Evolutionary conservation across 2,888 invertebrate species (phyloP).

Genomic region (Bembecia ichneumoniformis): DNA sequence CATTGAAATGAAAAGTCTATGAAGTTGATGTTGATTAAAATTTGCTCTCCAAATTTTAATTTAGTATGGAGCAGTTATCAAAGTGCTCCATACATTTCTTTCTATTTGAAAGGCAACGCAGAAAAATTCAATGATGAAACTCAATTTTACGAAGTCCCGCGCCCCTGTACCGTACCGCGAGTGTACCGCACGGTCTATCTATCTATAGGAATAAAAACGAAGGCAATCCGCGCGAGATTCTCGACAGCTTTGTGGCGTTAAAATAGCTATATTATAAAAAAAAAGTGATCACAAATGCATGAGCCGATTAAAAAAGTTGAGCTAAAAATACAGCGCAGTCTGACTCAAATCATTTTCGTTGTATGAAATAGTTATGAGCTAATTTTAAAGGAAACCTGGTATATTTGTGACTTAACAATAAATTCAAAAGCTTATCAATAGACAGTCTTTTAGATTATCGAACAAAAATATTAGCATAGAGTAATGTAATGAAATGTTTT

Average conservation of each 20-base stretch:
- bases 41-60: neutral
- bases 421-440: constrained; percentile 65
- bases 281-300: constrained; percentile 4
- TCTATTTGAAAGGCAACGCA: neutral
- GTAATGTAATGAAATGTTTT: neutral
- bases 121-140: neutral
- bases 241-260: constrained; percentile 6
- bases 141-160: too few species aligned
- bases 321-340: constrained; percentile 6
- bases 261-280: constrained; percentile 4
- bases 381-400: constrained; percentile 39
- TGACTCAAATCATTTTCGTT: constrained; percentile 59
- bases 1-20: too few species aligned
- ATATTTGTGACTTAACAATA: constrained; percentile 68
- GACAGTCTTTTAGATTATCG: constrained; percentile 68
- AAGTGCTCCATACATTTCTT: neutral
- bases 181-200: too few species aligned
- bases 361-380: constrained; percentile 50
- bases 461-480: constrained; percentile 27
- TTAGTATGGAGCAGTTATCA: neutral
- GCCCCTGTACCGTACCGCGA: too few species aligned
- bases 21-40: too few species aligned
- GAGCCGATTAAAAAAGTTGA: constrained; percentile 7
- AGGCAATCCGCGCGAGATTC: constrained; percentile 7
- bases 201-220: constrained; percentile 5